Conservation (phyloP, 2,888 invertebrate species). For the Himalopsyche kuldschensis region DNA sequence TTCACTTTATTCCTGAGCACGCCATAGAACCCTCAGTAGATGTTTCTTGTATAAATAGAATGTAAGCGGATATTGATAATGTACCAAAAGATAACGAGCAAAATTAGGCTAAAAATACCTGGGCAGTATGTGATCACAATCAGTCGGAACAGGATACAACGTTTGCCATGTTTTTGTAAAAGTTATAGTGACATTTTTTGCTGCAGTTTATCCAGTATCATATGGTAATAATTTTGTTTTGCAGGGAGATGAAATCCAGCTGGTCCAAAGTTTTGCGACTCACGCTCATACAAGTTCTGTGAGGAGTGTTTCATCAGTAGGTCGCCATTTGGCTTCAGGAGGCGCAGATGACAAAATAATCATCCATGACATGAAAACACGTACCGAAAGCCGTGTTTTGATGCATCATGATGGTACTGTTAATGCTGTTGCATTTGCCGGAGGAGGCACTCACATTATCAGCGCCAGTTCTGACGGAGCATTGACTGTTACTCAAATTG, state of each 20-base stretch:
- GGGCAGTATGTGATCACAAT: too few species aligned
- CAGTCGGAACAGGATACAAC: too few species aligned
- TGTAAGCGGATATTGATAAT: too few species aligned
- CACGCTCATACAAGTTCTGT: slow-evolving; percentile 84
- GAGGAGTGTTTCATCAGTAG: slow-evolving; percentile 69
- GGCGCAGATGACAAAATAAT: slow-evolving; percentile 88
- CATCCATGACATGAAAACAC: slow-evolving; percentile 77
- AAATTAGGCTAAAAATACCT: too few species aligned
- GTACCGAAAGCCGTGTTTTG: slow-evolving; percentile 78
- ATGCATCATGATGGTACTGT: slow-evolving; percentile 84
- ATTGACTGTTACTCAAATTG: slow-evolving; percentile 77
- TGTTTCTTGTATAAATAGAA: too few species aligned
- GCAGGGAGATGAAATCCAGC: slow-evolving; percentile 59
- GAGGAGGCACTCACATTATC: slow-evolving; percentile 76
- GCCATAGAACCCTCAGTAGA: too few species aligned
- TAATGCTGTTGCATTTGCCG: slow-evolving; percentile 76
- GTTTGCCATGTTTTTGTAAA: too few species aligned
- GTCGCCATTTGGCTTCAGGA: slow-evolving; percentile 80
- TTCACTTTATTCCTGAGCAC: too few species aligned
- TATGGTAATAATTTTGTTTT: slow-evolving; percentile 34
- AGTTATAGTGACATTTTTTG: neutral
- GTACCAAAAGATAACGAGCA: too few species aligned
- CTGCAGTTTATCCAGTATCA: slow-evolving; percentile 9
- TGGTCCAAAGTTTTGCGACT: slow-evolving; percentile 83
- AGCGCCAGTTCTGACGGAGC: slow-evolving; percentile 85